phyloP scores from a whole-genome alignment of 2,113 vertebrate species.

The Burhinus oedicnemus region DNA sequence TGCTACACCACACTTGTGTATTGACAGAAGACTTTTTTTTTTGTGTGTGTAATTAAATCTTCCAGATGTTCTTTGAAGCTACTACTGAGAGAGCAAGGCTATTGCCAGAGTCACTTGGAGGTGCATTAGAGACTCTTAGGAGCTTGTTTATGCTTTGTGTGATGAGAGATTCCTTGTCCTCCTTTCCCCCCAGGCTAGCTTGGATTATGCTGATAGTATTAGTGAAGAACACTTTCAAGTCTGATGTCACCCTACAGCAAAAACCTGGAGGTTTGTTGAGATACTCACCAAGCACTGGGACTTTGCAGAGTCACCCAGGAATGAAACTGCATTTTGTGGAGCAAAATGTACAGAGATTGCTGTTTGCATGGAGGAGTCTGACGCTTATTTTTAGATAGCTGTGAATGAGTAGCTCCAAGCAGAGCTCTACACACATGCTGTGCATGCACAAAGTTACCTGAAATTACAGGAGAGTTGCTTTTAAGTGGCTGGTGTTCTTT shows the following conservation, averaged over 20 bases:
- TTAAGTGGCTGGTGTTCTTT: background rate
- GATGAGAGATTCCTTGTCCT: background rate
- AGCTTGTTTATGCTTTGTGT: constrained; percentile 3
- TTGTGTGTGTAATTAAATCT: background rate
- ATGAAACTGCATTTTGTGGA: background rate
- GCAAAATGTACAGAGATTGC: background rate
- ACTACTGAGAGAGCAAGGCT: background rate
- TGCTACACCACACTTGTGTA: background rate
- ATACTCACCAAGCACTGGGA: background rate
- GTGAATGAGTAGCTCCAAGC: background rate
- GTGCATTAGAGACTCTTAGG: background rate
- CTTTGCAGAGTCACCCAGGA: constrained; percentile 26
- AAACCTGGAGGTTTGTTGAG: background rate
- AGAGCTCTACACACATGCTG: rapidly evolving
- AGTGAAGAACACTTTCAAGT: constrained; percentile 28
- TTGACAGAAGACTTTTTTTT: background rate
- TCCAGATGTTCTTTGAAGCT: background rate
- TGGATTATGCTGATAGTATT: constrained; percentile 38
- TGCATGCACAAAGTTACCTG: background rate
- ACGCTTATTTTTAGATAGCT: background rate
- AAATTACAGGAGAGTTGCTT: background rate
- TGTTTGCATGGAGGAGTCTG: background rate
- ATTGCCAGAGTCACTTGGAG: background rate
- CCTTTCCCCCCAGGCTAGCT: background rate
- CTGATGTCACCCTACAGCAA: constrained; percentile 28